Base-by-base conservation (phyloP, 2,113 vertebrate species). In the Progne subis region DNA sequence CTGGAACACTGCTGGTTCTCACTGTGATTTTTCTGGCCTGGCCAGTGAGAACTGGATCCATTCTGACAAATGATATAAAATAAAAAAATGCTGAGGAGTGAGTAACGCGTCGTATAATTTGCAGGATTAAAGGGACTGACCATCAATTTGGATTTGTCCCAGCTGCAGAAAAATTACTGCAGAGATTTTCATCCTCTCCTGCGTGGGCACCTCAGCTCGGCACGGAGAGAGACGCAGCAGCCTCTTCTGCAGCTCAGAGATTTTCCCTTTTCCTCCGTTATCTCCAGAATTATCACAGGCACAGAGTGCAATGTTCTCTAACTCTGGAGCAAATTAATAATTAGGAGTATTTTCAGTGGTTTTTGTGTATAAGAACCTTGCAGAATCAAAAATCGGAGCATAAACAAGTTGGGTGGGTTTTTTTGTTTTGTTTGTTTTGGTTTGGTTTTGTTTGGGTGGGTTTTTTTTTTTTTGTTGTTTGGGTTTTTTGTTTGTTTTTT, bases 61-160 rank as follows among this genome's bases (percentile, higher is more conserved):
- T 65, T 61, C 24, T 78, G 75, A 84, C 67, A 89, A 93, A 82
- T 43, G 47, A 44, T 46, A 49, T 8, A 44, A 95, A 81, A 89
- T 77, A 78, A 90, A 92, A 97, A 97, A 96, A 82, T 28, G 82
- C 84, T 96, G 95, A 96, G 57, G 70, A 94, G 93, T 93, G 90
- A 80, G 32, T 14, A 93, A 39, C 20, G 24, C 57, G 76, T 44
- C 8, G 2, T 12, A 16, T 64, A 21, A 86, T 88, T 71, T 78
- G 72, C 28, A 82, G 90, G 68, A 79, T 90, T 63, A 80, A 82
- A 67, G 67, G 61, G 31, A 14, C 32, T 84, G 61, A 12, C 57
- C 43, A 61, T 74, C 68, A 50, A 18, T 78, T 88, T 93, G 88
- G 82, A 49, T 82, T 93, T 88, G 15, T 88, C 61, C n/a, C 72